A percentile compares a stretch with the other conserved stretches of the same genome.
Conservation (phyloP, 2,113 vertebrate species). For the Ochotona curzoniae region DNA sequence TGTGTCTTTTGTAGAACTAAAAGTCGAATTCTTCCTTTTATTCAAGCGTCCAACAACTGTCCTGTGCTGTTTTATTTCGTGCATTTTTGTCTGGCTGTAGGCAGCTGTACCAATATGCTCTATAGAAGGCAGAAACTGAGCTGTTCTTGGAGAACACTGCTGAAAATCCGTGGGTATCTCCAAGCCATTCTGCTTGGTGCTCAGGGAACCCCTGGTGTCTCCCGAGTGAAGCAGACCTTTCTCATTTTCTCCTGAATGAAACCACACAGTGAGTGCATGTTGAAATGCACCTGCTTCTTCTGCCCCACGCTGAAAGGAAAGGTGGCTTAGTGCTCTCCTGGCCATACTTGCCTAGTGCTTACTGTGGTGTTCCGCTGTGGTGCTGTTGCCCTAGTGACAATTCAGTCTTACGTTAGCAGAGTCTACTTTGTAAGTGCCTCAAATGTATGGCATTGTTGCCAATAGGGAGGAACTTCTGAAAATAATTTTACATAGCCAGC, state of each 20-base stretch:
- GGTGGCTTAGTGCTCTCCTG: background rate
- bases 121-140: background rate
- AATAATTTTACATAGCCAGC: background rate
- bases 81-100: background rate
- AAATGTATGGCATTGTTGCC: background rate
- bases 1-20: background rate
- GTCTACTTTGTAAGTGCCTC: background rate
- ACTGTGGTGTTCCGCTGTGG: background rate
- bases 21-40: constrained; percentile 2
- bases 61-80: background rate
- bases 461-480: background rate
- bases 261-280: background rate
- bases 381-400: background rate
- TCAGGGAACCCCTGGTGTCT: background rate
- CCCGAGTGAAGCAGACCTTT: background rate
- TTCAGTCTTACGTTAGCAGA: background rate
- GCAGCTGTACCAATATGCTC: background rate
- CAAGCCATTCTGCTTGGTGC: background rate
- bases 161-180: background rate
- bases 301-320: background rate
- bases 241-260: background rate
- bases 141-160: background rate
- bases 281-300: background rate
- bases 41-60: background rate
- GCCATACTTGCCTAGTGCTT: background rate